phyloP scores from a whole-genome alignment of 2,888 invertebrate species.

The Loripinus fragilis region DNA sequence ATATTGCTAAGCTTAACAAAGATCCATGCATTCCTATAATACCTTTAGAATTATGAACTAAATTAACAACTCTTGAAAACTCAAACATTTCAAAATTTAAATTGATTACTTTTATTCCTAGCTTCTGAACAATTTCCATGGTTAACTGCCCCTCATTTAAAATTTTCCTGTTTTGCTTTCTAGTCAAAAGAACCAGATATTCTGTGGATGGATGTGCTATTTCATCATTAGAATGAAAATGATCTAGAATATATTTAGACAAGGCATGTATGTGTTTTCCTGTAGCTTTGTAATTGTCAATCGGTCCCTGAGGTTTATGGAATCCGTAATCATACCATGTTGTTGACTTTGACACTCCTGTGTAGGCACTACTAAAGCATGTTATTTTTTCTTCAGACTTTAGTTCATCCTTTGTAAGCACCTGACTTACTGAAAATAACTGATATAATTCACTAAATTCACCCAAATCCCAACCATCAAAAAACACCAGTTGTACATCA shows the following conservation, averaged over 20 bases:
- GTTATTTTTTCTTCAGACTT: conserved; percentile 57
- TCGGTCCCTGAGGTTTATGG: conserved; percentile 83
- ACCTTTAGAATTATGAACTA: conserved; percentile 71
- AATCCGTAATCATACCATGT: conserved; percentile 85
- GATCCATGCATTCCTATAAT: conserved; percentile 84
- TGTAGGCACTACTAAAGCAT: conserved; percentile 82
- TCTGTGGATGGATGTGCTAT: conserved; percentile 28
- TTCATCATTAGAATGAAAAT: conserved; percentile 9
- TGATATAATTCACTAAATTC: conserved; percentile 81
- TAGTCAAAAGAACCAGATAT: conserved; percentile 77
- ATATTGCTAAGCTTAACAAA: conserved; percentile 83
- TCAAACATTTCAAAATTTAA: conserved; percentile 75
- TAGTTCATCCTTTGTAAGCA: conserved; percentile 67
- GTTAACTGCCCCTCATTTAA: conserved; percentile 83
- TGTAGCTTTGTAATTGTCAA: conserved; percentile 64
- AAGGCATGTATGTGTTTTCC: conserved; percentile 59
- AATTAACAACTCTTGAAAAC: conserved; percentile 75
- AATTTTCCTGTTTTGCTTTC: conserved; percentile 83
- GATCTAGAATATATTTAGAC: conserved; percentile 52
- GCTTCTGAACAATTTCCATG: conserved; percentile 68
- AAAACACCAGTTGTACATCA: conserved; percentile 76
- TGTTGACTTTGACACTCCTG: conserved; percentile 83
- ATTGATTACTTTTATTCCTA: conserved; percentile 72
- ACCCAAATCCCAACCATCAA: conserved; percentile 75
- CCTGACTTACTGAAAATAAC: conserved; percentile 74